Conservation (phyloP, 2,797 vertebrate species). For the Fundulus diaphanus region DNA sequence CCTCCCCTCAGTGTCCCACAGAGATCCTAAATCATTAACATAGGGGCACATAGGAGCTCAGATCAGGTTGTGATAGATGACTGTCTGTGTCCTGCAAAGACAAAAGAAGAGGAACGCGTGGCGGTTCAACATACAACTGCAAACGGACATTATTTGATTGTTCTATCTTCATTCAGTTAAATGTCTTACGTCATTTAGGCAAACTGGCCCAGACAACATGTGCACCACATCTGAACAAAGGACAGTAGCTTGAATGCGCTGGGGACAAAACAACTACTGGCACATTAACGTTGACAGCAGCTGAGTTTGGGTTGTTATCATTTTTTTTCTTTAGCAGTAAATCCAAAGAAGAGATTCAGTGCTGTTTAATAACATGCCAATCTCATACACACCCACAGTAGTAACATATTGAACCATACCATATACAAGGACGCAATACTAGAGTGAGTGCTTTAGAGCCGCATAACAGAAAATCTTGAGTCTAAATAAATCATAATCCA, state of each 20-base stretch:
- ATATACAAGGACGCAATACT: neutral
- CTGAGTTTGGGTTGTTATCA: neutral
- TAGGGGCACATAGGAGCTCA: conserved; percentile 21
- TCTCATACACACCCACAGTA: neutral
- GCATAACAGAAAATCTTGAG: neutral
- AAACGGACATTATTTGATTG: conserved; percentile 38
- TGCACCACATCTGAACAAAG: conserved; percentile 34
- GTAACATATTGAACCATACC: neutral
- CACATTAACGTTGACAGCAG: conserved; percentile 9
- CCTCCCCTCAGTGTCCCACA: conserved; percentile 57
- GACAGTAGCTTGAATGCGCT: neutral
- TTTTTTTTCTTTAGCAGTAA: neutral
- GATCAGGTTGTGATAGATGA: conserved; percentile 35
- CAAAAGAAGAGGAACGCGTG: conserved; percentile 37
- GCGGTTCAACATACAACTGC: conserved; percentile 37
- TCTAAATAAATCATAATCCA: neutral
- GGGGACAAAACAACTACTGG: conserved; percentile 18
- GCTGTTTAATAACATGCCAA: conserved; percentile 6
- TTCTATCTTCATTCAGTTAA: conserved; percentile 62
- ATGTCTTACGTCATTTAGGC: conserved; percentile 53
- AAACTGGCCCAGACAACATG: conserved; percentile 35
- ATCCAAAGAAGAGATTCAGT: neutral
- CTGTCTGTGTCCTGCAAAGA: conserved; percentile 28
- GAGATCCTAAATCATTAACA: conserved; percentile 69
- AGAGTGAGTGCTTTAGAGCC: neutral